phyloP scores from a whole-genome alignment of 2,888 invertebrate genomes.

The Dolichopus griseipennis region DNA sequence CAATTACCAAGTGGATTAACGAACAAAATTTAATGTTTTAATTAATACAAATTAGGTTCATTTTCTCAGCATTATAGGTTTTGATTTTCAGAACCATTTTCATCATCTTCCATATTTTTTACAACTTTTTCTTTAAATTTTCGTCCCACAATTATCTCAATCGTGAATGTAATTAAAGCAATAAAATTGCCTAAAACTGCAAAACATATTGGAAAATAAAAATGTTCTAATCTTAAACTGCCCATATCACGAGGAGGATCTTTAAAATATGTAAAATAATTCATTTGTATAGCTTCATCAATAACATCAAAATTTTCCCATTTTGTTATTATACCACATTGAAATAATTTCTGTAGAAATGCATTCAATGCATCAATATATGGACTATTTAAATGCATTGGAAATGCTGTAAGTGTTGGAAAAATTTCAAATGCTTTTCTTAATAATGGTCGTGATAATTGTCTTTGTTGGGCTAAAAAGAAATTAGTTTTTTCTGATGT shows the following conservation, averaged over 20 bases:
- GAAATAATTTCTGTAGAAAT: not conserved
- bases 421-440: not conserved
- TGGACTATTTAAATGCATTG: not conserved
- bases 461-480: not conserved
- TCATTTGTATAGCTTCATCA: not conserved
- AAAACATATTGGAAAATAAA: conserved; percentile 9
- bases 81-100: too few species aligned
- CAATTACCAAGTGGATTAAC: too few species aligned
- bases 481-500: not conserved
- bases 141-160: not conserved
- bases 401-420: not conserved
- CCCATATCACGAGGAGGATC: not conserved
- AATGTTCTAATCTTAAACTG: not conserved
- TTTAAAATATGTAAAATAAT: not conserved
- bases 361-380: not conserved
- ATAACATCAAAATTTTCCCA: conserved; percentile 2
- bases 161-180: not conserved
- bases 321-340: not conserved
- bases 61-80: too few species aligned
- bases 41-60: too few species aligned
- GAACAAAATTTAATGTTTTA: too few species aligned
- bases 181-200: not conserved
- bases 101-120: too few species aligned
- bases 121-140: not conserved
- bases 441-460: not conserved